Base-by-base conservation (phyloP, 2,888 invertebrate genomes). In the Dryomyza anilis region DNA sequence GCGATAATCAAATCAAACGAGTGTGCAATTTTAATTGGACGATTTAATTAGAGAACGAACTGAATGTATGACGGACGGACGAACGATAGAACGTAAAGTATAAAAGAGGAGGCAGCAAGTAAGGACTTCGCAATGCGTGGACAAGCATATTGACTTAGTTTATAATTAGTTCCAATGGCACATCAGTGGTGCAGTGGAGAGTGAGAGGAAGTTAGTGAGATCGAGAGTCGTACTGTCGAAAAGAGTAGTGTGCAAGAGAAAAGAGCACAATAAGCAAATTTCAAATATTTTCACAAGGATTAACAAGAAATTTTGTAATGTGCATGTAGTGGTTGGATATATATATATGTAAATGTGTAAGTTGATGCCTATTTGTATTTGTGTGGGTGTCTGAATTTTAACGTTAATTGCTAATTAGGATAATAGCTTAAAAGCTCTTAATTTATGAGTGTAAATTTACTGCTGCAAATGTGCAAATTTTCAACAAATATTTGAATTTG, bases 1-100 rank as follows among this genome's bases (percentile, higher is more conserved):
- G 75, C 78, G 79, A 80, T 80, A 79, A 79, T 79, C 81, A 79
- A 80, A 79, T 80, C 79, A 79, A 78, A 79, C 78, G 81, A 76
- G 81, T 79, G 81, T 79, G 81, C 79, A 79, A 79, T 79, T 79
- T 79, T 79, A 79, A 79, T 79, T 79, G 81, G 80, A 73, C 80
- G 79, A 80, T 80, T 80, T 79, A 80, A 79, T 79, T 80, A 79
- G 78, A 70, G 63, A 33, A 78, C 21, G 43, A 52, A 52, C 45
- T 61, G 29, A 19, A 52, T 29, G 53, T n/a, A n/a, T n/a, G n/a
- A n/a, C n/a, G n/a, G n/a, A n/a, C 48, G 61, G 27, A 23, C 55
- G 23, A 50, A 21, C 21, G 10, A 36, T 55, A 29, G 12, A 58
- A 39, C n/a, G n/a, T n/a, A n/a, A n/a, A n/a, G n/a, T n/a, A n/a